A percentile compares a stretch with the other conserved stretches of the same genome.
Conservation (phyloP, 2,888 invertebrate genomes). For the Ophioninae sp. region DNA sequence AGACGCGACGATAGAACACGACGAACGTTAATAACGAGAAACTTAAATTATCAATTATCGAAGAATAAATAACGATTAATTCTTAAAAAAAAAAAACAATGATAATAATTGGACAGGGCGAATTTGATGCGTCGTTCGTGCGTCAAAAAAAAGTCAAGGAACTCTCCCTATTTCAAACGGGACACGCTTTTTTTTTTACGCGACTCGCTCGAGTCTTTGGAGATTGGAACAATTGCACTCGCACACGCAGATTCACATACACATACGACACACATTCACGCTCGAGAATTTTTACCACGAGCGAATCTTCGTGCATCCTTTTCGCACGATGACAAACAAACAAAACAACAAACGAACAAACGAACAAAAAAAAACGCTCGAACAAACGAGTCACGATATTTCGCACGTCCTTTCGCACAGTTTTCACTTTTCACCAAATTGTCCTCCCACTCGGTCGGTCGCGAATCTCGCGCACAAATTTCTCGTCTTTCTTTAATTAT, state of each 20-base stretch:
- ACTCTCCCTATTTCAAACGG: constrained; percentile 39
- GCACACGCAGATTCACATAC: constrained; percentile 8
- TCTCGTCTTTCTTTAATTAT: not conserved
- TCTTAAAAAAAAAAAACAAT: constrained; percentile 55
- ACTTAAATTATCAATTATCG: constrained; percentile 36
- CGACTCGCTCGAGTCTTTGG: constrained; percentile 32
- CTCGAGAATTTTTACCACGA: constrained; percentile 9
- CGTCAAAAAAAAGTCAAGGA: constrained; percentile 64
- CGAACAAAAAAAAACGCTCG: constrained; percentile 18
- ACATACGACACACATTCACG: constrained; percentile 5
- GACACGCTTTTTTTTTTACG: constrained; percentile 7
- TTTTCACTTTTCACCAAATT: constrained; percentile 10
- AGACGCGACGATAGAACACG: constrained; percentile 40
- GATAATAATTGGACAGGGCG: constrained; percentile 56
- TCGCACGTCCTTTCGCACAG: not conserved
- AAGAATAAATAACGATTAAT: constrained; percentile 44
- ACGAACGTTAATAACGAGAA: constrained; percentile 29
- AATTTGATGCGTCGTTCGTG: constrained; percentile 34
- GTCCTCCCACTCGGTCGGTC: constrained; percentile 5
- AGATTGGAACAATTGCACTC: constrained; percentile 22
- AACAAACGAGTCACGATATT: constrained; percentile 21
- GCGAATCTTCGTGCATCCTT: constrained; percentile 23
- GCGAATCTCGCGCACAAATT: constrained; percentile 9
- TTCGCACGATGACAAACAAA: constrained; percentile 27
- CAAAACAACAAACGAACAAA: constrained; percentile 1